A percentile compares a stretch with the other conserved stretches of the same genome.
Evolutionary conservation across 2,113 vertebrate genomes (phyloP).

Genomic region (Chiloscyllium plagiosum): DNA sequence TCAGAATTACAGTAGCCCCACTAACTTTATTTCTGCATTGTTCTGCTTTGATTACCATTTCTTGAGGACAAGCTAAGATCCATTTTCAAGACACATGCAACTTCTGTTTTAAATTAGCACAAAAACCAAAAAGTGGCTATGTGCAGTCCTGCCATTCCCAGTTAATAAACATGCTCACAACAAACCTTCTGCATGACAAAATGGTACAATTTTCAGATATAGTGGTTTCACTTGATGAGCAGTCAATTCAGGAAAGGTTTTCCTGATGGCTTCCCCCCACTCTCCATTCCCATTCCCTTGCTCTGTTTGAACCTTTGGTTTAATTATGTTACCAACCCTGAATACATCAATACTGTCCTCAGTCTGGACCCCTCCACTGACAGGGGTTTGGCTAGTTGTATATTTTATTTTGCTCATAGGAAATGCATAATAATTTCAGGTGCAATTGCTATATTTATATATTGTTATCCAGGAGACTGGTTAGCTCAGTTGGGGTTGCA

Average conservation of each 20-base stretch:
- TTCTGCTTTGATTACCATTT: neutral
- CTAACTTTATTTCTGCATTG: neutral
- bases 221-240: neutral
- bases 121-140: neutral
- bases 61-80: neutral
- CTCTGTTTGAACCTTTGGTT: neutral
- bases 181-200: neutral
- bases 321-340: neutral
- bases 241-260: neutral
- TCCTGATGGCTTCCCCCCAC: neutral
- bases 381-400: neutral
- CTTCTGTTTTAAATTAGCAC: neutral
- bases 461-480: neutral
- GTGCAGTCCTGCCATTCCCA: neutral
- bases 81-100: neutral
- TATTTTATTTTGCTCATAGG: neutral
- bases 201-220: neutral
- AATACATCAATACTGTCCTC: neutral
- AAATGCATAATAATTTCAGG: neutral
- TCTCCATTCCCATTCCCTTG: neutral
- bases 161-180: neutral
- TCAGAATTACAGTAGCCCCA: neutral
- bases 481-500: no score
- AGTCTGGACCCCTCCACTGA: neutral
- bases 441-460: neutral